These are phyloP conservation scores for Mythimna lalbum DNA, from an alignment of 2,888 invertebrate genomes.

Conservation along the genomic window DNA sequence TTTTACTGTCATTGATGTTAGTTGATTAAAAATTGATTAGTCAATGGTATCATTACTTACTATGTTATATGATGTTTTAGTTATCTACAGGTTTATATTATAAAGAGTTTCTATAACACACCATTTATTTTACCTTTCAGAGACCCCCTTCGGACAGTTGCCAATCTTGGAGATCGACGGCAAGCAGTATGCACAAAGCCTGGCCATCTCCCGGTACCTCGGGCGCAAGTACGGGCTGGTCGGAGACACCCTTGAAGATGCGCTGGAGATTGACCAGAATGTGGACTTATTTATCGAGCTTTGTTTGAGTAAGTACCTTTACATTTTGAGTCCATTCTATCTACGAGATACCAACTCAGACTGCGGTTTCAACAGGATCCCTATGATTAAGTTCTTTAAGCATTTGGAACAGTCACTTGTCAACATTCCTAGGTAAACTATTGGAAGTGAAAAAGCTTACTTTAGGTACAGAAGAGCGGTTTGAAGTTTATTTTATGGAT, in stretches of 20 bases:
- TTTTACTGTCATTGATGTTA: no score
- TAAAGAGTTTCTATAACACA: no score
- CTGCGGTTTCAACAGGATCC: neutral
- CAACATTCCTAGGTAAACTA: no score
- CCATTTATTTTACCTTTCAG: conserved; percentile 48
- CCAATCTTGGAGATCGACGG: conserved; percentile 92
- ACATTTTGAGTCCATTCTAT: neutral
- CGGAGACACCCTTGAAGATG: conserved; percentile 91
- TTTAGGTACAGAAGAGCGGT: no score
- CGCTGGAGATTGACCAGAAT: conserved; percentile 91
- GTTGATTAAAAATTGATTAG: no score
- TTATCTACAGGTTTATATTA: no score
- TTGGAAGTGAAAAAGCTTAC: no score
- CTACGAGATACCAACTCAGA: no score
- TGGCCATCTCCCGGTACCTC: conserved; percentile 91
- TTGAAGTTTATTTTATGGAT: no score
- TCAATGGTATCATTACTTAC: no score
- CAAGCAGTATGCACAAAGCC: conserved; percentile 90
- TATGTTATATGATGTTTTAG: no score
- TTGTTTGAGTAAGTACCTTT: conserved; percentile 86
- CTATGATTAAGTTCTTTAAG: neutral
- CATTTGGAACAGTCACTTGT: neutral
- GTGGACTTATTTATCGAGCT: conserved; percentile 92
- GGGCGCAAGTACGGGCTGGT: conserved; percentile 91
- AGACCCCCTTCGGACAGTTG: conserved; percentile 90